Evolutionary conservation across 2,797 vertebrate species (phyloP).

Genomic region (Galaxias olidus): DNA sequence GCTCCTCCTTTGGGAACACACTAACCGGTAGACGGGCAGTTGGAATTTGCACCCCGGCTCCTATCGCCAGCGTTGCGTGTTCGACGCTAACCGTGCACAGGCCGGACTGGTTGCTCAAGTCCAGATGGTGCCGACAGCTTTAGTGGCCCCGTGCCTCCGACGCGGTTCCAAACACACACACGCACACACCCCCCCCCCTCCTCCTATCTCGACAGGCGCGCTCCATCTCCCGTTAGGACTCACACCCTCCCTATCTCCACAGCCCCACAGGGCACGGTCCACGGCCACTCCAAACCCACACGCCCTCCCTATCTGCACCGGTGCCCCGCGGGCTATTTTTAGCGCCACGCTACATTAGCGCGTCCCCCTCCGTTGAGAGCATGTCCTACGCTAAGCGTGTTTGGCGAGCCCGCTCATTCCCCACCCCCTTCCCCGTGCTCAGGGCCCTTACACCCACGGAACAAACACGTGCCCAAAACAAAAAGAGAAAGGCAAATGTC

Average conservation of each 20-base stretch:
- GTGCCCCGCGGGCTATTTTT: conserved; percentile 53
- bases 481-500: conserved; percentile 7
- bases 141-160: conserved; percentile 44
- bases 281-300: no score
- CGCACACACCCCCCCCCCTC: conserved; percentile 28
- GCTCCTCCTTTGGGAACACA: no score
- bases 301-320: no score
- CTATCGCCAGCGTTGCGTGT: no score
- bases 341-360: conserved; percentile 70
- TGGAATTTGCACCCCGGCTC: no score
- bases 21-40: no score
- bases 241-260: conserved; percentile 30
- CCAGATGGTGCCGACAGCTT: conserved; percentile 17
- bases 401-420: conserved; percentile 45
- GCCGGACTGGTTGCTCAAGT: background rate
- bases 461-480: conserved; percentile 10
- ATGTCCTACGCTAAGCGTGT: conserved; percentile 40
- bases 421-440: conserved; percentile 15
- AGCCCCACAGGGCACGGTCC: background rate
- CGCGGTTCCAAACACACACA: conserved; percentile 47
- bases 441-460: conserved; percentile 9
- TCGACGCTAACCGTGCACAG: no score
- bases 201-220: conserved; percentile 11
- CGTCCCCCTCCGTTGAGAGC: conserved; percentile 60
- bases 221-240: background rate